These are phyloP conservation scores for Cryptoleucopteryx plumbea DNA, from an alignment of 2,113 vertebrate genomes.

Conservation along the genomic window DNA sequence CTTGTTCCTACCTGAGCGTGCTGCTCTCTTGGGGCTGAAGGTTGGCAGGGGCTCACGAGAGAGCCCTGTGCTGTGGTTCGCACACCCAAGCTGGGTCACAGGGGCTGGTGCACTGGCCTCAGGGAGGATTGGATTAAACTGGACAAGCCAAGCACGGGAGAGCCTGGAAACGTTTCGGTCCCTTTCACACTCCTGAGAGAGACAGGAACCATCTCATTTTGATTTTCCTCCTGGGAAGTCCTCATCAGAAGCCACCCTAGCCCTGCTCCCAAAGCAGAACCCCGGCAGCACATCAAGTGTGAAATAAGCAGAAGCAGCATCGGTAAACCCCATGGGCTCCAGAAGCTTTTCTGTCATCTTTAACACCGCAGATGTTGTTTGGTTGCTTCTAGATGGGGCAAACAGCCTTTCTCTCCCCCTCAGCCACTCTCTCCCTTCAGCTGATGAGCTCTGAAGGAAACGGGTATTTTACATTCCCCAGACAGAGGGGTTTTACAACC, in stretches of 20 bases:
- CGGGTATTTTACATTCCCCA: too few relatives aligned
- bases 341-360: not conserved
- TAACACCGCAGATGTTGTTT: accelerated
- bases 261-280: not conserved
- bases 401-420: too few relatives aligned
- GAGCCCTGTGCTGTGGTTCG: not conserved
- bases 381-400: not conserved
- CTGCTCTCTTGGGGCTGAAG: not conserved
- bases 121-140: not conserved
- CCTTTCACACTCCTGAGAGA: not conserved
- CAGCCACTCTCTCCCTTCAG: not conserved
- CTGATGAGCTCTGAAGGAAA: too few relatives aligned
- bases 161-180: not conserved
- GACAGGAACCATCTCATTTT: not conserved
- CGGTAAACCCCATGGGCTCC: not conserved
- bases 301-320: not conserved
- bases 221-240: not conserved
- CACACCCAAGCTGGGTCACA: accelerated
- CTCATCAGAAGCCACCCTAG: accelerated
- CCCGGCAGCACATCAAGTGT: accelerated
- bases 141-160: not conserved
- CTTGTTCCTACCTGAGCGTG: not conserved
- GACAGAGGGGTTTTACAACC: accelerated
- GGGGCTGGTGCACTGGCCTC: too few relatives aligned
- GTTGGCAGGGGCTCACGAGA: not conserved